phyloP scores from a whole-genome alignment of 1,140 invertebrate genomes.

The Galleria mellonella region DNA sequence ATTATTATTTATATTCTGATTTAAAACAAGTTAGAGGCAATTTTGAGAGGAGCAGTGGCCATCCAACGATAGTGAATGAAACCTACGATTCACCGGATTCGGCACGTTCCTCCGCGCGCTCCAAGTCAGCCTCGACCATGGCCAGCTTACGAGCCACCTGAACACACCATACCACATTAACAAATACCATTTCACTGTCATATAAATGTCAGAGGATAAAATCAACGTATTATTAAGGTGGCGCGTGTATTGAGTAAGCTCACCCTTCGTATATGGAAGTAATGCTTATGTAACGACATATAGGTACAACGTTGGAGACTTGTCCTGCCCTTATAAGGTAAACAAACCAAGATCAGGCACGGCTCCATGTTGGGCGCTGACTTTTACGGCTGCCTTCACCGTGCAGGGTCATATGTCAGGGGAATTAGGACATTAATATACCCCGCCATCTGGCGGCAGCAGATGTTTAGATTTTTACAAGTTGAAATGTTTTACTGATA shows the following conservation, averaged over 20 bases:
- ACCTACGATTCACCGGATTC: slow-evolving; percentile 99
- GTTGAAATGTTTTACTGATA: no score
- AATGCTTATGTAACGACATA: slow-evolving; percentile 63
- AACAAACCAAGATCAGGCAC: slow-evolving; percentile 51
- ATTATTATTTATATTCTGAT: no score
- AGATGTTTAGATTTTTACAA: neutral
- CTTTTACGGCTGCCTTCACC: slow-evolving; percentile 57
- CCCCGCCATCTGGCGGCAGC: slow-evolving; percentile 33
- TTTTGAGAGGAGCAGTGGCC: slow-evolving; percentile 16
- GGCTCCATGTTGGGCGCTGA: slow-evolving; percentile 53
- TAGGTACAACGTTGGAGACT: slow-evolving; percentile 49
- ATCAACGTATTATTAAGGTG: neutral
- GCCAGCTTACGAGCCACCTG: slow-evolving; percentile 99
- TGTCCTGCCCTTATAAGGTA: slow-evolving; percentile 50
- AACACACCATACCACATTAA: slow-evolving; percentile 51
- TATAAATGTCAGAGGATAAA: slow-evolving; percentile 13
- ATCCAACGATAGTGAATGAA: slow-evolving; percentile 45
- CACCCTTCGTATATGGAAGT: slow-evolving; percentile 51
- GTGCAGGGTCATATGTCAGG: slow-evolving; percentile 63
- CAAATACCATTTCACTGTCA: slow-evolving; percentile 16
- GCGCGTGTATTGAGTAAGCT: slow-evolving; percentile 33
- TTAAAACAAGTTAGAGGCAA: slow-evolving; percentile 3
- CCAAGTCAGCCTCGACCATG: slow-evolving; percentile 99
- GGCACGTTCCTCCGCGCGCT: slow-evolving; percentile 99
- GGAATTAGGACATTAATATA: slow-evolving; percentile 56